phyloP scores from a whole-genome alignment of 2,113 vertebrate species.

The Hyla sarda region DNA sequence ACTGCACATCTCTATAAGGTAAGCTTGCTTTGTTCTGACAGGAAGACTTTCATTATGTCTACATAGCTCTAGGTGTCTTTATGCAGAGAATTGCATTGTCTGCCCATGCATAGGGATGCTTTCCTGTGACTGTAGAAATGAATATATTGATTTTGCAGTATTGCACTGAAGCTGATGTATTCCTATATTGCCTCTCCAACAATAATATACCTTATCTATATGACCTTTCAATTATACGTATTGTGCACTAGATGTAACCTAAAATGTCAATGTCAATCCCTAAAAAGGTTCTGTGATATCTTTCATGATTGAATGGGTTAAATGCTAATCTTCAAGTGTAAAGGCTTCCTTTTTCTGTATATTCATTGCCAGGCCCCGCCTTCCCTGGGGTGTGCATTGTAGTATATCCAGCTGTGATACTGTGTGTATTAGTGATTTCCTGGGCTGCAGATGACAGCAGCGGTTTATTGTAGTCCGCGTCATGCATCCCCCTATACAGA shows the following conservation, averaged over 20 bases:
- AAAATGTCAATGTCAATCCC: no score
- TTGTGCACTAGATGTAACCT: not conserved
- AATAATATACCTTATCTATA: not conserved
- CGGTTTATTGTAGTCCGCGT: not conserved
- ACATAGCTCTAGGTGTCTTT: not conserved
- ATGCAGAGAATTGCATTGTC: not conserved
- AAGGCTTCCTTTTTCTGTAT: no score
- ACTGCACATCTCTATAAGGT: not conserved
- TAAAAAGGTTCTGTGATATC: not conserved
- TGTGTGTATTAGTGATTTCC: not conserved
- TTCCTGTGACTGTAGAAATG: no score
- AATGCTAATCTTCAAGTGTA: not conserved
- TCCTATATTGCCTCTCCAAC: not conserved
- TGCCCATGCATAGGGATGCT: not conserved
- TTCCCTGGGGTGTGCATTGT: conserved; percentile 14
- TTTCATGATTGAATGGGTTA: not conserved
- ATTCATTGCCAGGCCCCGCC: not conserved
- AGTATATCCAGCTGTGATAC: not conserved
- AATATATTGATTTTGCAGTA: not conserved
- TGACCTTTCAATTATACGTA: not conserved
- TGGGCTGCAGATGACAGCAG: conserved; percentile 18
- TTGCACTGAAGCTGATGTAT: not conserved
- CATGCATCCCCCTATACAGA: not conserved
- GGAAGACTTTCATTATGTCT: not conserved
- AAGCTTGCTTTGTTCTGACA: conserved; percentile 9